These are phyloP conservation scores for Oxystoma pomonae DNA, from an alignment of 2,888 invertebrate genomes.

Conservation along the genomic window DNA sequence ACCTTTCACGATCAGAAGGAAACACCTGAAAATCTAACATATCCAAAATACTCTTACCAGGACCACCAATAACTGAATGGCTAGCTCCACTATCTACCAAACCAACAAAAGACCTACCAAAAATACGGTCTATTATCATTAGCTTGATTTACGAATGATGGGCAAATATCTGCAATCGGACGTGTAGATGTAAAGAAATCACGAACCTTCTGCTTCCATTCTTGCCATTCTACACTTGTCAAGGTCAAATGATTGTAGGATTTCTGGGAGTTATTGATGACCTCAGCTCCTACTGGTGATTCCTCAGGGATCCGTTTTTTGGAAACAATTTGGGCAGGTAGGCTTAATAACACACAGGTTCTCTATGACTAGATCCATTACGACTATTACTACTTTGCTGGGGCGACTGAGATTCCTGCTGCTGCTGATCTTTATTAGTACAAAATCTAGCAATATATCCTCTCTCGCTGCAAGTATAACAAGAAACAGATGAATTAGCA, in stretches of 20 bases:
- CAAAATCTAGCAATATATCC: no score
- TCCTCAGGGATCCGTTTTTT: not conserved
- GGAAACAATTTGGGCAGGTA: not conserved
- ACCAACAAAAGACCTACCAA: slow-evolving; percentile 2
- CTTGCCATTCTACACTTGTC: not conserved
- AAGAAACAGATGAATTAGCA: no score
- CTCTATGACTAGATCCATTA: no score
- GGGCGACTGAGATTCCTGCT: no score
- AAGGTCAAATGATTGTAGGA: not conserved
- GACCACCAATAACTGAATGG: slow-evolving; percentile 3
- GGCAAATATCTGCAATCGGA: not conserved
- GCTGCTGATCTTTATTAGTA: no score
- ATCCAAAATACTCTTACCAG: not conserved
- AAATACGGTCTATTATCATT: slow-evolving; percentile 14
- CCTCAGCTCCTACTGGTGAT: not conserved
- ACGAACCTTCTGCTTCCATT: no score
- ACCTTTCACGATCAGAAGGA: not conserved
- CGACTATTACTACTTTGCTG: no score
- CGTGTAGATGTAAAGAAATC: no score
- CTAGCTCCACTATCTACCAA: slow-evolving; percentile 12
- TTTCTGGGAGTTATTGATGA: not conserved
- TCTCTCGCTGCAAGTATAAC: no score
- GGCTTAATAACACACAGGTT: no score
- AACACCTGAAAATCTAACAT: not conserved
- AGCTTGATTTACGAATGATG: not conserved